These are phyloP conservation scores for Venusia cambrica DNA, from an alignment of 2,888 invertebrate species.

Conservation along the genomic window DNA sequence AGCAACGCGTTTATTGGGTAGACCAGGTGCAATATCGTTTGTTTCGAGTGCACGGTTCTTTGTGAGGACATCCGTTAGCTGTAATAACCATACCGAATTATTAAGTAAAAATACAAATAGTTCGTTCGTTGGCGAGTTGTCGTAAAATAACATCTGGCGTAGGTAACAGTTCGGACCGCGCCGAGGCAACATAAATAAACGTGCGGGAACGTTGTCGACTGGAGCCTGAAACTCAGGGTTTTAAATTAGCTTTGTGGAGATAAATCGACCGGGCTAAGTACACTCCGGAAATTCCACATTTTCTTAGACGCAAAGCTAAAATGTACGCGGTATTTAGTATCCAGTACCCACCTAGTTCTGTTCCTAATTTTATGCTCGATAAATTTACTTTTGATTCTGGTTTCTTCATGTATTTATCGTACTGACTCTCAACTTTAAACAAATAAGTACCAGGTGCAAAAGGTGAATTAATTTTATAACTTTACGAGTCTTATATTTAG, in stretches of 20 bases:
- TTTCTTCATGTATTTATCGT: too few species aligned
- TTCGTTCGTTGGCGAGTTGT: constrained; percentile 64
- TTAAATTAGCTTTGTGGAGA: constrained; percentile 34
- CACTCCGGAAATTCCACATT: constrained; percentile 10
- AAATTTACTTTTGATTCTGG: too few species aligned
- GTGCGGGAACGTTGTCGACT: constrained; percentile 53
- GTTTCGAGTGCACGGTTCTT: too few species aligned
- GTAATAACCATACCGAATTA: constrained; percentile 36
- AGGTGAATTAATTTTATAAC: too few species aligned
- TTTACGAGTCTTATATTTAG: constrained; percentile 10
- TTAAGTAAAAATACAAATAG: constrained; percentile 50
- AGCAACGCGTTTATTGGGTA: too few species aligned
- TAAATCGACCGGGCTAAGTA: constrained; percentile 19
- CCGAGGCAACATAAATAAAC: constrained; percentile 76
- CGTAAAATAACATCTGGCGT: constrained; percentile 77
- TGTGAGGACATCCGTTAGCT: constrained; percentile 15
- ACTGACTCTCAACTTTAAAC: too few species aligned
- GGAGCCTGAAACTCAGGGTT: constrained; percentile 33
- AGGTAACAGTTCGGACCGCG: constrained; percentile 71
- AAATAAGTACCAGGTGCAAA: too few species aligned
- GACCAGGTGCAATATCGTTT: too few species aligned
- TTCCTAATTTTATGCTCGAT: too few species aligned
- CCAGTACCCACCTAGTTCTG: too few species aligned
- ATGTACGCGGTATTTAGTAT: neutral
- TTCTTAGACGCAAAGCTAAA: constrained; percentile 3